These are phyloP conservation scores for Cololabis saira DNA, from an alignment of 2,113 vertebrate species.

Conservation along the genomic window DNA sequence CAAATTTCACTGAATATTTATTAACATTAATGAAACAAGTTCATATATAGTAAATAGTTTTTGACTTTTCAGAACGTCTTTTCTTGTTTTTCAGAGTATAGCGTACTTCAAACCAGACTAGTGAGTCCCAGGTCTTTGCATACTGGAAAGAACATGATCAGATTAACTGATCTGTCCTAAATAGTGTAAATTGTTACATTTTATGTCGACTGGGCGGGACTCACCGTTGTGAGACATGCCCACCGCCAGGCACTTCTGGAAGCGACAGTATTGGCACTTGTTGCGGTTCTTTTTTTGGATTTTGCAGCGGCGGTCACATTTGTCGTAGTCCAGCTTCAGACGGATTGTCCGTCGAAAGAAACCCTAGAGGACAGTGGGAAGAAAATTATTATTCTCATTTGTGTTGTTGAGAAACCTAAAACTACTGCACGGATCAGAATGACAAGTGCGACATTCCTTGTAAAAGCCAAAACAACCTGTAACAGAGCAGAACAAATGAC, in stretches of 20 bases:
- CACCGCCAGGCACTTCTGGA: constrained; percentile 98
- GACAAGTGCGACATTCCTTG: background rate
- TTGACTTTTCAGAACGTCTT: too few species aligned
- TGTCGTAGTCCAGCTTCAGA: constrained; percentile 93
- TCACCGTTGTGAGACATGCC: constrained; percentile 99
- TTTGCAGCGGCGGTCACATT: constrained; percentile 93
- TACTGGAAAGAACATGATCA: too few species aligned
- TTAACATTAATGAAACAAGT: too few species aligned
- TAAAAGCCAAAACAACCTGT: background rate
- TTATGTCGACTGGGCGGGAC: constrained; percentile 55
- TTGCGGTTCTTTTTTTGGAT: constrained; percentile 99
- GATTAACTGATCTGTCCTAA: too few species aligned
- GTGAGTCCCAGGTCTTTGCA: too few species aligned
- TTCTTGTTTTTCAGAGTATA: too few species aligned
- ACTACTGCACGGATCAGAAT: background rate
- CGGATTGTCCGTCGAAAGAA: constrained; percentile 96
- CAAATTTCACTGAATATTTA: too few species aligned
- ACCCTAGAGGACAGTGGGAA: constrained; percentile 75
- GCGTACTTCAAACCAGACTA: too few species aligned
- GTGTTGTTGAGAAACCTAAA: background rate
- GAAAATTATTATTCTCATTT: background rate
- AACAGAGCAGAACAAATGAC: background rate
- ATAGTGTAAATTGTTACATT: too few species aligned
- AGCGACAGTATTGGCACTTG: constrained; percentile 98
- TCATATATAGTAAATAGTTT: too few species aligned